phyloP scores from a whole-genome alignment of 2,797 vertebrate genomes.

The Eidolon dupreanum region DNA sequence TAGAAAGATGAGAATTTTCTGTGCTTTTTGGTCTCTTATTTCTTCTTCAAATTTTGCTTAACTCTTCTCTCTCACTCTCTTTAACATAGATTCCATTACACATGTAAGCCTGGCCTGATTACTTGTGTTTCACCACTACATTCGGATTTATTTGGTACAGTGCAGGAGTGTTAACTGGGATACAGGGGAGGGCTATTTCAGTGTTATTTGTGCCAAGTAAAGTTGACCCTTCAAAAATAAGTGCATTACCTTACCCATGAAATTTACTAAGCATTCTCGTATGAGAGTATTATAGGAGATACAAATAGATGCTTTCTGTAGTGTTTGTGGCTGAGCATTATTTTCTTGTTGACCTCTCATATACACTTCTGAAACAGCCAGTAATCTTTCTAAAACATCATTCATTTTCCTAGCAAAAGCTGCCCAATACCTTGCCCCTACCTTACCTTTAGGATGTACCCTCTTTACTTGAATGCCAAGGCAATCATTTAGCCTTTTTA shows the following conservation, averaged over 20 bases:
- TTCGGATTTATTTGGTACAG: neutral
- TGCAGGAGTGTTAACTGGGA: neutral
- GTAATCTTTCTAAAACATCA: neutral
- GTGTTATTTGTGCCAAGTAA: neutral
- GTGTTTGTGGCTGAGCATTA: neutral
- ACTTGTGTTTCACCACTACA: neutral
- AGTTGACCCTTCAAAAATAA: neutral
- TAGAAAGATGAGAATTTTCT: neutral
- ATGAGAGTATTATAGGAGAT: neutral
- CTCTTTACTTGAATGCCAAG: neutral
- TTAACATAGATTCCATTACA: neutral
- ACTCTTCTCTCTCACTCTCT: neutral
- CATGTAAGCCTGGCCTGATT: neutral
- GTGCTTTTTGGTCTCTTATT: neutral
- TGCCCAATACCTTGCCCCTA: rapidly evolving
- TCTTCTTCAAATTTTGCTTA: neutral
- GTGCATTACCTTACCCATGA: neutral
- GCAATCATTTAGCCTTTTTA: neutral
- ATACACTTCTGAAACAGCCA: neutral
- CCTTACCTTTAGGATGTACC: neutral
- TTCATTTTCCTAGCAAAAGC: neutral
- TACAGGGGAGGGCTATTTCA: neutral
- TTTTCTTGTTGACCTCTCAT: neutral
- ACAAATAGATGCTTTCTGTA: neutral
- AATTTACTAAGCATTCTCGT: neutral